These are phyloP conservation scores for Neodiprion lecontei DNA, from an alignment of 1,140 invertebrate species.

Conservation along the genomic window DNA sequence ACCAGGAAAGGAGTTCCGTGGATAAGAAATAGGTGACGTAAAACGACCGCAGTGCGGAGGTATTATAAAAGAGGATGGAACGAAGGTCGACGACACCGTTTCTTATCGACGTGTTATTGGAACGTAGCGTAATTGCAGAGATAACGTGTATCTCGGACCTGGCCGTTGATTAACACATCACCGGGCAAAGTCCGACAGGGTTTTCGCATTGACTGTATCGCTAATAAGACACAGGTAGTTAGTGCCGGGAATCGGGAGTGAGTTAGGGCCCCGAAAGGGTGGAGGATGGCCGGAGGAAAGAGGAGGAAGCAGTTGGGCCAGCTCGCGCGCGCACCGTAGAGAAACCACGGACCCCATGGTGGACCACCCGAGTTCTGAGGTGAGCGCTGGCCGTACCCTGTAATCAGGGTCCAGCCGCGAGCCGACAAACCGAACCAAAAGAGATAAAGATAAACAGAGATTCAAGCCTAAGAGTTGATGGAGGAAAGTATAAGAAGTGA, in stretches of 20 bases:
- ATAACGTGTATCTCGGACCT: neutral
- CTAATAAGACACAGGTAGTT: conserved; percentile 60
- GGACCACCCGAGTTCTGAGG: conserved; percentile 63
- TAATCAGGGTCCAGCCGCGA: conserved; percentile 60
- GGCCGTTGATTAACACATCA: conserved; percentile 54
- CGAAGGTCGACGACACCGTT: too few species aligned
- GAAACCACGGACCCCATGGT: conserved; percentile 3
- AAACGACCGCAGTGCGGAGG: too few species aligned
- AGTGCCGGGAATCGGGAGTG: conserved; percentile 36
- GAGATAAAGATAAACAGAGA: conserved; percentile 64
- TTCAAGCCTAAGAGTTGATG: conserved; percentile 56
- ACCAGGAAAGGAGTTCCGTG: too few species aligned
- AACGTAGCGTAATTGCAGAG: too few species aligned
- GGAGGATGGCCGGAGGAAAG: neutral
- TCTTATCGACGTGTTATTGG: too few species aligned
- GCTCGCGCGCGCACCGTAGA: conserved; percentile 29
- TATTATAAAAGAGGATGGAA: too few species aligned
- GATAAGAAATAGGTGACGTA: too few species aligned
- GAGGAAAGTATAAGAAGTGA: conserved; percentile 37
- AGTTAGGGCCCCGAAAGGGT: conserved; percentile 13
- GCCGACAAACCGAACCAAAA: conserved; percentile 63
- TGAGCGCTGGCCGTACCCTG: conserved; percentile 61
- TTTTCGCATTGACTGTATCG: conserved; percentile 60
- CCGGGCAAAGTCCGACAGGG: conserved; percentile 45
- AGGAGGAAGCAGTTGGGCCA: conserved; percentile 26